Conservation (phyloP, 2,797 vertebrate species). For the Xyrichtys novacula region DNA sequence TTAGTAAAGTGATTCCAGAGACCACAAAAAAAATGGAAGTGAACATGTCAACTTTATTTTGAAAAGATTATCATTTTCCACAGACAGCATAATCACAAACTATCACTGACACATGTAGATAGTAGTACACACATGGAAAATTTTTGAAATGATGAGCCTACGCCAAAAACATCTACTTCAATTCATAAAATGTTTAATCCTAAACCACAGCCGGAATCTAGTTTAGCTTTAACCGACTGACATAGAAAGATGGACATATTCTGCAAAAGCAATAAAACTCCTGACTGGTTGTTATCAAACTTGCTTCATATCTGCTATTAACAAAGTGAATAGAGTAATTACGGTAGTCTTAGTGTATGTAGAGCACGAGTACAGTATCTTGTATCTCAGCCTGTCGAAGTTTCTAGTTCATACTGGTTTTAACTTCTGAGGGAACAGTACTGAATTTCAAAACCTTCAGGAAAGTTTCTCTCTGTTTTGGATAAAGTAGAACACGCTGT, state of each 20-base stretch:
- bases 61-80: background rate
- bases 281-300: background rate
- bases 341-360: no score
- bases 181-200: no score
- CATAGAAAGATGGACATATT: background rate
- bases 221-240: background rate
- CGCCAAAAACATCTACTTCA: no score
- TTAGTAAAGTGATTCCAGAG: no score
- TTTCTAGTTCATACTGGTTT: background rate
- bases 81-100: background rate
- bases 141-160: no score
- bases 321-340: no score
- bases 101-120: no score
- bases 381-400: slow-evolving; percentile 1
- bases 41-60: no score
- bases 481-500: slow-evolving; percentile 46
- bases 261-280: background rate
- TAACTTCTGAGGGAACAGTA: slow-evolving; percentile 27
- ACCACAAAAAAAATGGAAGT: no score
- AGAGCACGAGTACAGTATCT: no score
- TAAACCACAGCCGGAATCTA: slow-evolving; percentile 2
- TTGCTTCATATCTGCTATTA: slow-evolving; percentile 6
- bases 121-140: no score
- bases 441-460: slow-evolving; percentile 41
- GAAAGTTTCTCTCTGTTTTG: slow-evolving; percentile 59